Base-by-base conservation (phyloP, 2,113 vertebrate species). In the Lepus timidus region DNA sequence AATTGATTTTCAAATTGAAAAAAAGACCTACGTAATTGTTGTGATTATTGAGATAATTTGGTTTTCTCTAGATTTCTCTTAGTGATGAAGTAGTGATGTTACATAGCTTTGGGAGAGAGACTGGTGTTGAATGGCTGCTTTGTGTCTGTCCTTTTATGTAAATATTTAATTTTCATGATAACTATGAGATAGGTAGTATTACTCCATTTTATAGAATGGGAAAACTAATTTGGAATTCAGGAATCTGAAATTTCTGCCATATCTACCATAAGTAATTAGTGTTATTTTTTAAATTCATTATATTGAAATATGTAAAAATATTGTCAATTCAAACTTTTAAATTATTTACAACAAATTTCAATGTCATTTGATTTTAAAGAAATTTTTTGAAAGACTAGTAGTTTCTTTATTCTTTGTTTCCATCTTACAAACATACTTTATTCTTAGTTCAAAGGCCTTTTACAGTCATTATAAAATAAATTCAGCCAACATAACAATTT, bases 281-380 rank as follows among this genome's bases (percentile, higher is more conserved):
- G 51, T 79, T 27, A 52, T 85, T 81, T 91, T 91, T 92, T 7
- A 44, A 89, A 78, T 83, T 83, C 52, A 36, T 79, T 88, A 95
- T 17, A 67, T 25, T 55, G 76, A 91, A 89, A 82, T 92, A 68
- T 23, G 8, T 83, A 49, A 97, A 81, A 92, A 85, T 36, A 52
- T 27, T 75, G 17, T 87, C 23, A 82, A 25, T 20, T 9, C 4
- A 92, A 49, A 89, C 49, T 92, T 93, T 25, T 73, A 29, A 81
- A 67, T 87, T 76, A 87, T 80, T 27, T 58, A 58, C 78, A 65
- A 58, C 64, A 39, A 76, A 73, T 90, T 94, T 93, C 94, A 88
- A 36, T 39, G 44, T 86, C 2, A 2, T 70, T 80, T 74, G 25
- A 92, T 85, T 92, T 92, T 93, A 71, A 91, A 65, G 11, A 68